A percentile compares a stretch with the other conserved stretches of the same genome.
These are phyloP conservation scores for Engraulis encrasicolus DNA, from an alignment of 2,113 vertebrate genomes.

Conservation along the genomic window DNA sequence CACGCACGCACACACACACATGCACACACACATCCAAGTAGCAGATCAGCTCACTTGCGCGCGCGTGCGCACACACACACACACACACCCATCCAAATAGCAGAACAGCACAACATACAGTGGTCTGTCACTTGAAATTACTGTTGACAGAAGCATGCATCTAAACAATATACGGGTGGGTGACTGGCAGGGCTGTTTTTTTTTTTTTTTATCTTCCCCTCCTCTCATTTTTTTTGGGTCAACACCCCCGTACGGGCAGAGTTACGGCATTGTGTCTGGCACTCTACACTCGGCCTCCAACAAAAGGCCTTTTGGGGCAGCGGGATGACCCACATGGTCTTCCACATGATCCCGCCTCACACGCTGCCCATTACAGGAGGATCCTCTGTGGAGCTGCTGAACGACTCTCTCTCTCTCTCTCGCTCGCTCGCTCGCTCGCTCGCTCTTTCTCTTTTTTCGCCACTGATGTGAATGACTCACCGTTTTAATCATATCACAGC, in stretches of 20 bases:
- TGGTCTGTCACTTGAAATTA: neutral
- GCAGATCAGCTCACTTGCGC: no score
- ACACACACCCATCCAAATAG: no score
- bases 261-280: conserved; percentile 73
- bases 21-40: no score
- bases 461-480: neutral
- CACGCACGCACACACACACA: no score
- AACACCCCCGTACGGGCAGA: conserved; percentile 52
- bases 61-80: no score
- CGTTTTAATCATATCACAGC: neutral
- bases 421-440: no score
- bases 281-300: conserved; percentile 60
- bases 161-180: neutral
- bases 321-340: conserved; percentile 70
- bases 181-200: conserved; percentile 17
- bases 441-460: no score
- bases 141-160: neutral
- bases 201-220: no score
- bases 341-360: conserved; percentile 33
- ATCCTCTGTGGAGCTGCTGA: neutral
- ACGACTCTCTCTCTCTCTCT: no score
- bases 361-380: neutral
- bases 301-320: conserved; percentile 72
- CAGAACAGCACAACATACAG: no score
- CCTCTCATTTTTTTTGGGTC: conserved; percentile 75